Base-by-base conservation (phyloP, 1,140 invertebrate genomes). In the Pachypeltis micranthus region DNA sequence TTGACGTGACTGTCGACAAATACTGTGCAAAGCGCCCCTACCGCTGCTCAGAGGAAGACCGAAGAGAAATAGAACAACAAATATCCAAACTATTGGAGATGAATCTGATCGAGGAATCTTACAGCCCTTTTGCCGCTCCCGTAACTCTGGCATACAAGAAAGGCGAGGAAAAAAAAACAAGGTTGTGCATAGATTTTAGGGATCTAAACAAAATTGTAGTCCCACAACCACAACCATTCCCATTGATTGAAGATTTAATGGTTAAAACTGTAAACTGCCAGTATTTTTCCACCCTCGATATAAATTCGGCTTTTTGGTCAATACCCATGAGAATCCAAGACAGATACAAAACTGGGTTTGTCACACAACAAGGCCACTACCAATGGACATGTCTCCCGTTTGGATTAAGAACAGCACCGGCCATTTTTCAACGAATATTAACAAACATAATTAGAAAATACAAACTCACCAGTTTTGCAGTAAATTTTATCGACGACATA, bases 401-500 rank as follows among this genome's bases (percentile, higher is more conserved):
- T 69, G 68, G 2, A 26, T 69, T 34, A 65, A 66, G 44, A 62
- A n/a, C 67, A 74, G 0, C 76, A 74, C 1, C 77, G 74, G 19
- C 71, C 75, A 14, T 78, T 73, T 70, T 72, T 76, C 19, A 78
- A 77, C 62, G 75, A 61, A 68, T 70, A 44, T 47, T 70, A 54
- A 55, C 44, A 2, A 63, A 63, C 51, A 76, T 68, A 71, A 77
- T 61, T 75, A 77, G 61, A n/a, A n/a, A 62, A 75, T 72, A 47
- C 73, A 75, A 56, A 64, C 69, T n/a, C 73, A 76, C 7, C 74
- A 74, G 56, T 74, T 74, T 62, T 78, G 75, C 76, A 75, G 75
- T 77, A 67, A 76, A 76, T 74, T 56, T 63, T 54, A 66, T 67
- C 21, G 70, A 67, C 31, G 61, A 66, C 65, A 69, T 69, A 65